These are phyloP conservation scores for Bombus breviceps DNA, from an alignment of 1,140 invertebrate genomes.

Conservation along the genomic window DNA sequence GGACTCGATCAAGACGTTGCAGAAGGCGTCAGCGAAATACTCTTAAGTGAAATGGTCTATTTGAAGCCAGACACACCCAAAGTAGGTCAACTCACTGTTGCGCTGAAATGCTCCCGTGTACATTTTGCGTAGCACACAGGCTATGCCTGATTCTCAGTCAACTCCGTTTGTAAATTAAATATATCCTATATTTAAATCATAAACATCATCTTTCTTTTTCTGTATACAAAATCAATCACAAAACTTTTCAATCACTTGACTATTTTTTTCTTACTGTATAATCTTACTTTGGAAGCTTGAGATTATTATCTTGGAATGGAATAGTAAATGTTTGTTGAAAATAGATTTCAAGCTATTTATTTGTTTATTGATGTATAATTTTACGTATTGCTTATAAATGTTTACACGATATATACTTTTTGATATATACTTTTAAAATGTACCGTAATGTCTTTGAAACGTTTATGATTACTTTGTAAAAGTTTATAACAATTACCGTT, in stretches of 20 bases:
- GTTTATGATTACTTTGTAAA: neutral
- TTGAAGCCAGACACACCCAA: constrained; percentile 56
- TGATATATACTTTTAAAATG: no score
- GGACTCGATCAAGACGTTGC: constrained; percentile 33
- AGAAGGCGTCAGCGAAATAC: constrained; percentile 29
- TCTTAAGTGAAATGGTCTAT: constrained; percentile 58
- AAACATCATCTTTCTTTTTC: neutral
- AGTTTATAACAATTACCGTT: neutral
- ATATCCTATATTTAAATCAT: neutral
- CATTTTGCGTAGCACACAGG: constrained; percentile 18
- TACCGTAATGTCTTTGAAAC: neutral
- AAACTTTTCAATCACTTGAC: neutral
- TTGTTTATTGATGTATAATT: no score
- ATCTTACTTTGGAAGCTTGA: no score
- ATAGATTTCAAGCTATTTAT: no score
- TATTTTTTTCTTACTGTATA: neutral
- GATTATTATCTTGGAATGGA: no score
- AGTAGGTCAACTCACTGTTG: constrained; percentile 61
- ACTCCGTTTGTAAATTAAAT: constrained; percentile 41
- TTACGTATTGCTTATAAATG: no score
- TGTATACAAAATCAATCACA: neutral
- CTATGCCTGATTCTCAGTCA: constrained; percentile 54
- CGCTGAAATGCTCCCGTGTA: constrained; percentile 25
- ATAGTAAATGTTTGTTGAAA: no score
- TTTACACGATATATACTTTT: no score